Conservation (phyloP, 1,140 invertebrate genomes). For the Proctacanthus coquilletti region DNA sequence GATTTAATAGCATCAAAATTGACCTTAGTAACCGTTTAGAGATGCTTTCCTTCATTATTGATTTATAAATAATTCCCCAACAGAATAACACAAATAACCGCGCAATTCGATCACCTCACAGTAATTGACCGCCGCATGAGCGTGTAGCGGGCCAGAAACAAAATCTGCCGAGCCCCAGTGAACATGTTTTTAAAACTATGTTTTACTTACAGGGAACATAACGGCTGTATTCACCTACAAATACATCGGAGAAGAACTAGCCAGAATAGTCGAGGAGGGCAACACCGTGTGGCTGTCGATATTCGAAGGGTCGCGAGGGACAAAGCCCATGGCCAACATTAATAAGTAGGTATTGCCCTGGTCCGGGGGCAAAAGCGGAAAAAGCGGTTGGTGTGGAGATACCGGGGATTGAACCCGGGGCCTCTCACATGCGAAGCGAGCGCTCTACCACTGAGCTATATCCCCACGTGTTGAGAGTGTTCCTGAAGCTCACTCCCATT, state of each 20-base stretch:
- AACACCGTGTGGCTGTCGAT: constrained; percentile 50
- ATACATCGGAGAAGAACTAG: constrained; percentile 56
- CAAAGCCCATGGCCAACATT: constrained; percentile 38
- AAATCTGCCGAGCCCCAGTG: too few species aligned
- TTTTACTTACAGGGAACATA: constrained; percentile 43
- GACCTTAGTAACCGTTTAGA: background rate
- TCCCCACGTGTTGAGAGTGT: constrained; percentile 30
- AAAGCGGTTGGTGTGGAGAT: constrained; percentile 35
- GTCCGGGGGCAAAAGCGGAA: background rate
- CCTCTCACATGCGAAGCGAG: constrained; percentile 89
- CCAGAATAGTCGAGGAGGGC: constrained; percentile 46
- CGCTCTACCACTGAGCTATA: constrained; percentile 66
- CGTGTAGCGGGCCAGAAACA: too few species aligned
- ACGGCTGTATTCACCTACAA: constrained; percentile 62
- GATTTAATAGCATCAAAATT: too few species aligned
- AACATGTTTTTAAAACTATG: too few species aligned
- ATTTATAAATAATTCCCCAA: background rate
- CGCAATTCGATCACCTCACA: too few species aligned
- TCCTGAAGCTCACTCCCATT: too few species aligned
- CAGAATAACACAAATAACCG: background rate
- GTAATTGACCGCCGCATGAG: too few species aligned
- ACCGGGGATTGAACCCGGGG: constrained; percentile 76
- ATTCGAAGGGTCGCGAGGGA: constrained; percentile 39
- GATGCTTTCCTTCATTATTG: background rate
- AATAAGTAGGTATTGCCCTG: constrained; percentile 38